Conservation (phyloP, 2,797 vertebrate species). For the Phrynocephalus forsythii region DNA sequence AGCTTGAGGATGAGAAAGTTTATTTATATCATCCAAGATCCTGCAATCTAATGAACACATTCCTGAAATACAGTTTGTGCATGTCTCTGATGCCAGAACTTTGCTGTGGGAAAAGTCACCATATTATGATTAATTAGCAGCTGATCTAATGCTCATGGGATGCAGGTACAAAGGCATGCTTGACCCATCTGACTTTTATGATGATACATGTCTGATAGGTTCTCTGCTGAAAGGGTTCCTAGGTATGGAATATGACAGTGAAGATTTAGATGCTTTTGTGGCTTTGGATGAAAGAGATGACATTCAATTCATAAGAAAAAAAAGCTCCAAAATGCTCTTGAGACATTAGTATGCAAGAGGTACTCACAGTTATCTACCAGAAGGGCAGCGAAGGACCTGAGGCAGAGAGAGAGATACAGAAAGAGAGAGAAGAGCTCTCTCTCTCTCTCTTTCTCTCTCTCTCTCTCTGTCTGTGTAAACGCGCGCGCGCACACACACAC, state of each 20-base stretch:
- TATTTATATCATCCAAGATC: conserved; percentile 3
- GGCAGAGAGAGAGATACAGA: not conserved
- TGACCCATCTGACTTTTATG: not conserved
- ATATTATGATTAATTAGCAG: conserved; percentile 28
- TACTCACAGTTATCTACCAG: not conserved
- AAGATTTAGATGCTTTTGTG: conserved; percentile 24
- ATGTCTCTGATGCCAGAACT: conserved; percentile 3
- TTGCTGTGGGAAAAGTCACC: conserved; percentile 24
- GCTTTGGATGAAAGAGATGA: conserved; percentile 10
- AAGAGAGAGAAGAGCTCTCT: not conserved
- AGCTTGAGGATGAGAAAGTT: not conserved
- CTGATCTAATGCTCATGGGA: conserved; percentile 16
- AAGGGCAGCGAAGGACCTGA: conserved; percentile 38
- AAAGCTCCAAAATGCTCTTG: not conserved
- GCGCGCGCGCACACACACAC: no score
- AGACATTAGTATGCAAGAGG: not conserved
- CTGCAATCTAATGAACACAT: conserved; percentile 1
- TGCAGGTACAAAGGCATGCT: not conserved
- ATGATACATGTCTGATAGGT: conserved; percentile 17
- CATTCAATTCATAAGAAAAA: conserved; percentile 23
- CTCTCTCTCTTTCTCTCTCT: no score
- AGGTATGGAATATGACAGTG: conserved; percentile 26
- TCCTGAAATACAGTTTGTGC: not conserved
- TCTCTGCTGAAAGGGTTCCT: conserved; percentile 14
- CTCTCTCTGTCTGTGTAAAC: no score